These are phyloP conservation scores for Leiothrix lutea DNA, from an alignment of 2,113 vertebrate genomes.

Conservation along the genomic window DNA sequence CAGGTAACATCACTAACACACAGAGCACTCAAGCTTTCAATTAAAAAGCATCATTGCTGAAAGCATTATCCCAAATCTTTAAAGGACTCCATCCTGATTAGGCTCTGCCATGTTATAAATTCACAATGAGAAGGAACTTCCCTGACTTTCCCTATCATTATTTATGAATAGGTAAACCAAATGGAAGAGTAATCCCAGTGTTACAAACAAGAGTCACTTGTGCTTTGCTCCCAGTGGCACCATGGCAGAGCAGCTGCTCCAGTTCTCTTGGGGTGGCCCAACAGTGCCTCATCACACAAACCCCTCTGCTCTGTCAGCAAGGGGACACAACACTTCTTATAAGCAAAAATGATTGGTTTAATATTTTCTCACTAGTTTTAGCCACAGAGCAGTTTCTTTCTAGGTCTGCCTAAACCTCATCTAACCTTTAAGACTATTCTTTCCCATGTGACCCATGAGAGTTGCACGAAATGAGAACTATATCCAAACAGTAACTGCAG, in stretches of 20 bases:
- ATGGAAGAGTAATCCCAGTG: not conserved
- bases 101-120: not conserved
- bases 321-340: not conserved
- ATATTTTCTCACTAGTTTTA: not conserved
- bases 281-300: not conserved
- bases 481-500: not conserved
- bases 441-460: not conserved
- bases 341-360: not conserved
- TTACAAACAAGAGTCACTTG: not conserved
- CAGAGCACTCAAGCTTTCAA: not conserved
- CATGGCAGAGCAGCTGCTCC: not conserved
- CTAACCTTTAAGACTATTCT: not conserved
- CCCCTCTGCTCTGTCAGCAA: not conserved
- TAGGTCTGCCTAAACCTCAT: not conserved
- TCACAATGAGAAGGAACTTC: not conserved
- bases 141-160: not conserved
- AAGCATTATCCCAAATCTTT: not conserved
- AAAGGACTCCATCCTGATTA: rapidly evolving
- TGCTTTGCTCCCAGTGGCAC: not conserved
- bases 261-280: not conserved
- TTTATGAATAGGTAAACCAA: not conserved
- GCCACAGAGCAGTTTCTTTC: not conserved
- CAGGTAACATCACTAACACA: not conserved
- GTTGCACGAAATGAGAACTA: not conserved
- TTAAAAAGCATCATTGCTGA: not conserved